phyloP scores from a whole-genome alignment of 2,797 vertebrate genomes.

The Merluccius polli region DNA sequence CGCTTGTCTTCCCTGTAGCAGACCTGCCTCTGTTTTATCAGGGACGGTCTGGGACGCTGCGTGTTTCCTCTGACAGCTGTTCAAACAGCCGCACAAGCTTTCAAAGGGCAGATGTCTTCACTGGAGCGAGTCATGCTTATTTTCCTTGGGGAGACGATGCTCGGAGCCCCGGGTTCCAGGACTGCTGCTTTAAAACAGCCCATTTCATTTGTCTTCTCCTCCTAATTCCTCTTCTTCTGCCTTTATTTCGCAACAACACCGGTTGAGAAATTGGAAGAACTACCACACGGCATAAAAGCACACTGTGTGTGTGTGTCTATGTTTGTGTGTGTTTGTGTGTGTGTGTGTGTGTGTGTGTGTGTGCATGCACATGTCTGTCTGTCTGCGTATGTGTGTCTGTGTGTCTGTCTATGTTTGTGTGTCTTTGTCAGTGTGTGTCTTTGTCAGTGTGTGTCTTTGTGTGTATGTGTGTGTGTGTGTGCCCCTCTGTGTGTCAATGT shows the following conservation, averaged over 20 bases:
- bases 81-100: conserved; percentile 74
- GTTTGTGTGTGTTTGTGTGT: conserved; percentile 1
- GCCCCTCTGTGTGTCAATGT: conserved; percentile 9
- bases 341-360: conserved; percentile 16
- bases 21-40: conserved; percentile 68
- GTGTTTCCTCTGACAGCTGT: conserved; percentile 73
- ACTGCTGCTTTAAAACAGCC: conserved; percentile 32
- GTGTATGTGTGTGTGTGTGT: conserved; percentile 5
- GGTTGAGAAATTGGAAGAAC: conserved; percentile 33
- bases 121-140: conserved; percentile 75
- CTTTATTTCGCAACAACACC: neutral
- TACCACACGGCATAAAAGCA: neutral
- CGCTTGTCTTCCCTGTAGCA: conserved; percentile 15
- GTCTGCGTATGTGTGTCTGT: neutral
- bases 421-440: neutral
- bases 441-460: conserved; percentile 5
- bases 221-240: conserved; percentile 1
- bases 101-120: conserved; percentile 82
- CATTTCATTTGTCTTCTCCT: neutral
- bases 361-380: too few relatives aligned
- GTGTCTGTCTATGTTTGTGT: conserved; percentile 11
- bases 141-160: conserved; percentile 76
- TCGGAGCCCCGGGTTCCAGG: conserved; percentile 46
- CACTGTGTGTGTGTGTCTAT: neutral
- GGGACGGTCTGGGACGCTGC: conserved; percentile 62